Evolutionary conservation across 1,140 invertebrate species (phyloP).

Genomic region (Ips typographus): DNA sequence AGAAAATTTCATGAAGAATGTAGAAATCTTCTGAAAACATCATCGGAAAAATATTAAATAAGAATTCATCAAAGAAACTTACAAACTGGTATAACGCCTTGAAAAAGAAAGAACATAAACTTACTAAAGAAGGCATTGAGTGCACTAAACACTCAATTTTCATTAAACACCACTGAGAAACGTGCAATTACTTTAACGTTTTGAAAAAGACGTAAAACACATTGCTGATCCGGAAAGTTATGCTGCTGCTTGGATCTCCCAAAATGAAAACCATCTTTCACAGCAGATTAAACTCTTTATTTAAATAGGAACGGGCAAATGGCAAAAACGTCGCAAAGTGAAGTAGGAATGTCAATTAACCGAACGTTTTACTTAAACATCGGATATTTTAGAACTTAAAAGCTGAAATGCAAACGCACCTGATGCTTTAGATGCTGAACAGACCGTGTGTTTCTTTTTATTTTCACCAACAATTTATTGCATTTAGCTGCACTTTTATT

Average conservation of each 20-base stretch:
- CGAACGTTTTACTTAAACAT: conserved; percentile 8
- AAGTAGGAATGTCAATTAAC: not conserved
- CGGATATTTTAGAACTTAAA: conserved; percentile 7
- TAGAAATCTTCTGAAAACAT: no score
- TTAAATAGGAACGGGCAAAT: conserved; percentile 11
- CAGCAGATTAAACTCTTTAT: conserved; percentile 3
- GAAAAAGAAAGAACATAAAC: no score
- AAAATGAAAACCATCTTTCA: not conserved
- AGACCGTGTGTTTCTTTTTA: conserved; percentile 12
- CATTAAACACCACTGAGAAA: no score
- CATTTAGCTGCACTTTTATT: conserved; percentile 13
- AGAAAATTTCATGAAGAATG: no score
- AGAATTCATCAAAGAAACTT: no score
- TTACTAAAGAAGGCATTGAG: no score
- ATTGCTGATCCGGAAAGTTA: no score
- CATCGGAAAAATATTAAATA: no score
- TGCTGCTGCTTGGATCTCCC: not conserved
- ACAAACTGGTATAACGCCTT: no score
- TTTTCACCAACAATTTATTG: conserved; percentile 12
- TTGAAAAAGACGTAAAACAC: no score
- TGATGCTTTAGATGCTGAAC: conserved; percentile 19
- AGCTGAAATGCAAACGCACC: conserved; percentile 15
- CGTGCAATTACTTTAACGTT: no score
- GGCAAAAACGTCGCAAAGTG: conserved; percentile 2
- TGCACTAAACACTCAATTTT: no score